Conservation (phyloP, 2,797 vertebrate genomes). For the Perodicticus potto region DNA sequence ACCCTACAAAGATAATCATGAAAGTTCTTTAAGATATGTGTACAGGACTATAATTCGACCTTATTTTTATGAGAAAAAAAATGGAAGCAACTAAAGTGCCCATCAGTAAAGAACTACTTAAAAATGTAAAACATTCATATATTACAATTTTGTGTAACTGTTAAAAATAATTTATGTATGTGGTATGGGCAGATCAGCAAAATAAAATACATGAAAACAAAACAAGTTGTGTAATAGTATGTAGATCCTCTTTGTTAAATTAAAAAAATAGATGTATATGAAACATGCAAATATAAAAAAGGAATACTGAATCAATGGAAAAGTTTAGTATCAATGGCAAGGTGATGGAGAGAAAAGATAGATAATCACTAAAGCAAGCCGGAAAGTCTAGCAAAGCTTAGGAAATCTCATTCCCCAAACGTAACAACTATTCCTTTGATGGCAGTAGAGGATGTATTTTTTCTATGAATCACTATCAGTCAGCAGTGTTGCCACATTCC, state of each 20-base stretch:
- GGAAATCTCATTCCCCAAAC: slow-evolving; percentile 5
- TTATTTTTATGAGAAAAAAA: slow-evolving; percentile 49
- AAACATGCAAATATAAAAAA: neutral
- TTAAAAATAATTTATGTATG: slow-evolving; percentile 25
- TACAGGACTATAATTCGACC: neutral
- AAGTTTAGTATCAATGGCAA: neutral
- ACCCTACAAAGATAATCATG: slow-evolving; percentile 26
- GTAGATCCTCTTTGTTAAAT: slow-evolving; percentile 3
- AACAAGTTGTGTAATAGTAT: neutral
- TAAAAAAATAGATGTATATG: neutral
- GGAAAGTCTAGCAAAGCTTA: slow-evolving; percentile 6
- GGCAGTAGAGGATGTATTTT: neutral
- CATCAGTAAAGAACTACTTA: neutral
- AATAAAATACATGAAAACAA: slow-evolving; percentile 29
- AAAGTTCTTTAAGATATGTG: slow-evolving; percentile 8
- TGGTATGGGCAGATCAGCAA: slow-evolving; percentile 11
- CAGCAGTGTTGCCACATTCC: neutral
- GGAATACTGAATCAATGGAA: neutral
- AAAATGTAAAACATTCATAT: slow-evolving; percentile 16
- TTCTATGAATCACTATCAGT: neutral
- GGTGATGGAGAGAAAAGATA: neutral
- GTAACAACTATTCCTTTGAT: neutral
- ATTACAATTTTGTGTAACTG: neutral
- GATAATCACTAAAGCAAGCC: slow-evolving; percentile 23
- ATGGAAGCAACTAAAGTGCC: neutral